A percentile compares a stretch with the other conserved stretches of the same genome.
These are phyloP conservation scores for Hystrix brachyura DNA, from an alignment of 2,113 vertebrate genomes.

Conservation along the genomic window DNA sequence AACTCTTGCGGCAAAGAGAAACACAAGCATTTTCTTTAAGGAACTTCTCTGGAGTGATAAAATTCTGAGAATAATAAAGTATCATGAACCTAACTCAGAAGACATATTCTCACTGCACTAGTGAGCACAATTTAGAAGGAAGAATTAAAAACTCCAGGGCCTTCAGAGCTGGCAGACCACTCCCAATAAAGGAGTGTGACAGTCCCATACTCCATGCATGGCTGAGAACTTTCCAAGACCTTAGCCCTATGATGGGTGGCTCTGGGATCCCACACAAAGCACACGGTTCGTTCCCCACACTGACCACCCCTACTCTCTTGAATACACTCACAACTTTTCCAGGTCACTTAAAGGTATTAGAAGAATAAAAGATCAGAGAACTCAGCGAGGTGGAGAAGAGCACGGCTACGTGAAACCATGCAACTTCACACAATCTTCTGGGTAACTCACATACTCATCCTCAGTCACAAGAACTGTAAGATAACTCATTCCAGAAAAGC, in stretches of 20 bases:
- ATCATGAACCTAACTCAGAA: background rate
- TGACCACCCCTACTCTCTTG: background rate
- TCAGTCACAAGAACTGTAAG: background rate
- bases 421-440: background rate
- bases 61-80: background rate
- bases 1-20: background rate
- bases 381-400: background rate
- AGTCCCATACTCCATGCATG: too few relatives aligned
- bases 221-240: background rate
- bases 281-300: background rate
- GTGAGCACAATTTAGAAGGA: background rate
- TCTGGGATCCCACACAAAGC: background rate
- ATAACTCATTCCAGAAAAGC: background rate
- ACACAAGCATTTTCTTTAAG: background rate
- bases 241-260: background rate
- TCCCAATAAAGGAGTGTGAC: background rate
- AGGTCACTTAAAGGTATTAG: background rate
- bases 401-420: background rate
- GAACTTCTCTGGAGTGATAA: background rate
- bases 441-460: background rate
- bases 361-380: background rate
- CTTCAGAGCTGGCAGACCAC: background rate
- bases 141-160: background rate
- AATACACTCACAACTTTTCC: background rate
- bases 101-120: background rate